Base-by-base conservation (phyloP, 2,113 vertebrate species). In the Scatophagus argus region DNA sequence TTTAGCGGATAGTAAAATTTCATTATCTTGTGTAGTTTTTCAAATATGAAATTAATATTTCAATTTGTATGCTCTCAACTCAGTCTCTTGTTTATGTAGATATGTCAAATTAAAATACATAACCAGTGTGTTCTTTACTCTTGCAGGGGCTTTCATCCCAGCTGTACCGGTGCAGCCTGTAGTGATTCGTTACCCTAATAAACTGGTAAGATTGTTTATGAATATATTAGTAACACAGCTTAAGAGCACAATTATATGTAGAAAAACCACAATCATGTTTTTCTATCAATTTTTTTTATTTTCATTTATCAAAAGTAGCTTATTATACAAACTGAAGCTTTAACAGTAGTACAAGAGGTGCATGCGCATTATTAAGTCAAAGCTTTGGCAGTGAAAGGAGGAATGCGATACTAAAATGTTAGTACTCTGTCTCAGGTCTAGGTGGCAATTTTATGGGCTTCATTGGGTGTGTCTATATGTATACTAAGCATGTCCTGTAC, bases 151-250 rank as follows among this genome's bases (percentile, higher is more conserved):
- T 0, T 99, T 99, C 83, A 99, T 99, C 84, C 98, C 98, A 3
- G 97, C 96, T 9, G 97, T 98, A 11, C 98, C 98, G 14, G 96
- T 99, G 19, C 98, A 99, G 78, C 98, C 98, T 3, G 98, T 99
- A 71, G 96, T 99, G 55, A 88, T 99, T 36, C 96, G 96, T 34
- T 99, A 99, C 75, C 97, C 97, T 13, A 99, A 99, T 86, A 95
- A 94, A 90, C 92, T 96, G 96, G 98, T 99, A 89, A 94, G 96
- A 52, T 47, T 60, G 3, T 43, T 44, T 19, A 7, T 55, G 10
- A 6, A 25, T 32, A 55, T 6, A 1, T 11, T 21, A 14, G 6
- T 11, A 5, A 13, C n/a, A 14, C 68, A 19, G 9, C 16, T 25
- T n/a, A 16, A 75, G 38, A 11, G 8, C 17, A 38, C 8, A 21